Evolutionary conservation across 2,888 invertebrate genomes (phyloP), one percentile per base, ranked within the genome.

Genomic region (Troilus luridus): DNA sequence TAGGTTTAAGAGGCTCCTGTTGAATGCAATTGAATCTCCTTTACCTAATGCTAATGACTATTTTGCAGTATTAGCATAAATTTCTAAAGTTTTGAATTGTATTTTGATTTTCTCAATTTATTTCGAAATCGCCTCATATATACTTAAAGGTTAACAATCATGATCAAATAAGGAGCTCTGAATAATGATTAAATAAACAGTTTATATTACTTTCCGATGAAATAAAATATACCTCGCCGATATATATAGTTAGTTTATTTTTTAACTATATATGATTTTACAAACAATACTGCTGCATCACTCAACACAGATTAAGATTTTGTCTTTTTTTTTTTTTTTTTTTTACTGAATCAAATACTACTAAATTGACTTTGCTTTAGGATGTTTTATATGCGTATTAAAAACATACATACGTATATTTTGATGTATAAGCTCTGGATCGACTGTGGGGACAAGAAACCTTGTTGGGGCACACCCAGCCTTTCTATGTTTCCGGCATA

Each of bases 1-100:
- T 12, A 67, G 67, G 67, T 81, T 11, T 81, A 85, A 21, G 56
- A 85, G 56, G 56, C 85, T 56, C 85, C 85, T 85, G 85, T 85
- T 85, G 85, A 85, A 85, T 85, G 85, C 56, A 85, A 85, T 85
- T 85, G 85, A 85, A 85, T 56, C 72, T 77, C 72, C 72, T 77
- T 41, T 41, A 77, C 27, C 72, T 77, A 77, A 77, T 77, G 27
- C 41, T 77, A 77, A 77, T 77, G 27, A 77, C 72, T 77, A 41
- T 41, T 77, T 77, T 17, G 19, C 41, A 41, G 17, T 77, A 2
- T 27, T 19, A 19, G 17, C 27, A 17, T 27, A 41, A 77, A 27
- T 77, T 77, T 41, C 72, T 24, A 17, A 41, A 2, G 14, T 27
- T 41, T 77, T 77, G 41, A 41, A 67, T 67, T 67, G 24, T 24